These are phyloP conservation scores for Graphium colonna DNA, from an alignment of 2,888 invertebrate genomes.

Conservation along the genomic window DNA sequence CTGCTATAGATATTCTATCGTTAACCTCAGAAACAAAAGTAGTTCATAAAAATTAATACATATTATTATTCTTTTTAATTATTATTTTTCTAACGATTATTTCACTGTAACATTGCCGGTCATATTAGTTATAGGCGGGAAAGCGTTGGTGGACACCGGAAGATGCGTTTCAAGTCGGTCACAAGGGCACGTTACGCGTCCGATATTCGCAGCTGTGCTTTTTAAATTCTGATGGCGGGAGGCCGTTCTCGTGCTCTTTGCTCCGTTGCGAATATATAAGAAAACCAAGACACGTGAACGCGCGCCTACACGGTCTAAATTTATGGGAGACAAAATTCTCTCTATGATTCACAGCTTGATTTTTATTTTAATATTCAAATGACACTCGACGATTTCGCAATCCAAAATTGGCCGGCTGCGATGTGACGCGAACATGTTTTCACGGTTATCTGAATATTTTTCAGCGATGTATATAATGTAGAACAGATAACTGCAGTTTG, in stretches of 20 bases:
- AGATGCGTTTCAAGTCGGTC: neutral
- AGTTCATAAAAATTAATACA: too few species aligned
- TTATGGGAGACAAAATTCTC: slow-evolving; percentile 16
- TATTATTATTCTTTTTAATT: too few species aligned
- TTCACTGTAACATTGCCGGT: too few species aligned
- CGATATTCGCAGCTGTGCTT: neutral
- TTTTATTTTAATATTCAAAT: slow-evolving; percentile 1
- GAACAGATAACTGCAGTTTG: too few species aligned
- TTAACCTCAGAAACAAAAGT: too few species aligned
- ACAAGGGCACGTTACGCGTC: neutral
- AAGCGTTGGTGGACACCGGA: neutral
- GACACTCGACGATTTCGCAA: neutral
- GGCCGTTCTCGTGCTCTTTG: neutral
- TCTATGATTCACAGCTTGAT: slow-evolving; percentile 17
- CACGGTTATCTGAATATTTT: too few species aligned
- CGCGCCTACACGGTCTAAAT: slow-evolving; percentile 5
- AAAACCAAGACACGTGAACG: neutral
- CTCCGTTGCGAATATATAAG: neutral
- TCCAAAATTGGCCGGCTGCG: slow-evolving; percentile 8
- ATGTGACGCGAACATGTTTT: too few species aligned
- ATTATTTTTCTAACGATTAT: too few species aligned
- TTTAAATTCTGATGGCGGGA: neutral
- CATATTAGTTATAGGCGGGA: too few species aligned
- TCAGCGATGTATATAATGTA: too few species aligned
- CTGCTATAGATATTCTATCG: too few species aligned